Evolutionary conservation across 2,113 vertebrate species (phyloP).

Genomic region (Onychostruthus taczanowskii): DNA sequence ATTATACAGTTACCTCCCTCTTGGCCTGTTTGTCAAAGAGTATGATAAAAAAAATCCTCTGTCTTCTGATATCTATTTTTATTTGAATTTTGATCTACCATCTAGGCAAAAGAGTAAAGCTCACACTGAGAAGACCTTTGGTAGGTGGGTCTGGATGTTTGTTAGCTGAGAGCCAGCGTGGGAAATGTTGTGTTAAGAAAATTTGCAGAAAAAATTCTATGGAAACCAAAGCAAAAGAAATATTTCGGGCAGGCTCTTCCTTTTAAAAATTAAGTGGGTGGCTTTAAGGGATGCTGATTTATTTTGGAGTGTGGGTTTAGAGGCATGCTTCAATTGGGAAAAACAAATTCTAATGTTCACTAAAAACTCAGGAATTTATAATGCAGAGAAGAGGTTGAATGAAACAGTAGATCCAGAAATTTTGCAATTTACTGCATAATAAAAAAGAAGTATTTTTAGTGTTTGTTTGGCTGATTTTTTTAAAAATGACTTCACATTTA

Average conservation of each 20-base stretch:
- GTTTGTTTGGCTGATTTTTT: not conserved
- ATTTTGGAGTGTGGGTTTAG: not conserved
- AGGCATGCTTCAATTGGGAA: not conserved
- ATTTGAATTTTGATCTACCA: conserved; percentile 5
- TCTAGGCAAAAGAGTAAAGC: not conserved
- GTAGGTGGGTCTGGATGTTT: not conserved
- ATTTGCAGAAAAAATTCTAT: not conserved
- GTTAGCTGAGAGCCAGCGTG: not conserved
- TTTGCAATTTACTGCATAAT: not conserved
- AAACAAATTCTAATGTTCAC: not conserved
- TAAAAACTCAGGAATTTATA: not conserved
- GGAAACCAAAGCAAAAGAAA: not conserved
- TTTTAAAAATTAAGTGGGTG: not conserved
- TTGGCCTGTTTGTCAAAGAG: conserved; percentile 32
- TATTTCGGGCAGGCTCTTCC: not conserved
- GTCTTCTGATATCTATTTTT: conserved; percentile 5
- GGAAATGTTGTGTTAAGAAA: not conserved
- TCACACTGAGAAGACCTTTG: not conserved
- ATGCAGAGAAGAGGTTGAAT: not conserved
- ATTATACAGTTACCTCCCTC: conserved; percentile 35
- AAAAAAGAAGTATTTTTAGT: not conserved
- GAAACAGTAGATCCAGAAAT: not conserved
- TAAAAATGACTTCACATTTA: not conserved
- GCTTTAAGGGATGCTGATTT: not conserved
- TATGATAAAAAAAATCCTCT: not conserved